phyloP scores from a whole-genome alignment of 1,140 invertebrate species.

The Trichonephila clavata region DNA sequence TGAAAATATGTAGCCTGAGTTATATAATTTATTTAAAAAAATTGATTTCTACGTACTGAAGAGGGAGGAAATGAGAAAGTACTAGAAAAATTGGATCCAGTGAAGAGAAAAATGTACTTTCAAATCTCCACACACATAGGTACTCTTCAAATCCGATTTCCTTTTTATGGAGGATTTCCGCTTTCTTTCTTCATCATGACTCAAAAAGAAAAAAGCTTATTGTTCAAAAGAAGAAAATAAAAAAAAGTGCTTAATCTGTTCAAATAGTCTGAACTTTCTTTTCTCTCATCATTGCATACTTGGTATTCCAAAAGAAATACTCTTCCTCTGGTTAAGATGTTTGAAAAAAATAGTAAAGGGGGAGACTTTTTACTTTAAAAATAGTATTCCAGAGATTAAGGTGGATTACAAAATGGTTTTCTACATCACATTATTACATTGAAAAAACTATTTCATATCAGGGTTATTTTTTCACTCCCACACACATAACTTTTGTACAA shows the following conservation, averaged over 20 bases:
- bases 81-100: not conserved
- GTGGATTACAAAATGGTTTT: not conserved
- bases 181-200: not conserved
- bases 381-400: not conserved
- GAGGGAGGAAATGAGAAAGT: not conserved
- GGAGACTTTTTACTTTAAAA: not conserved
- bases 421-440: too few species aligned
- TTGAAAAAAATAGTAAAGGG: not conserved
- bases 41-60: not conserved
- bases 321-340: conserved; percentile 4
- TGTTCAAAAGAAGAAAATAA: not conserved
- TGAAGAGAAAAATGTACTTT: not conserved
- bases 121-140: conserved; percentile 32
- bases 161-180: conserved; percentile 27
- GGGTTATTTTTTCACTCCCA: too few species aligned
- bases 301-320: not conserved
- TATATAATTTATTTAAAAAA: not conserved
- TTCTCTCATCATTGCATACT: not conserved
- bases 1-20: not conserved
- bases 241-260: conserved; percentile 5
- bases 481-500: too few species aligned
- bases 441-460: too few species aligned
- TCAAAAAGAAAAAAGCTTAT: not conserved
- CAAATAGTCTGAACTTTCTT: conserved; percentile 1
- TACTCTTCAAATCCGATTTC: conserved; percentile 45